Evolutionary conservation across 2,888 invertebrate genomes (phyloP).

Genomic region (Oasisia sp.): DNA sequence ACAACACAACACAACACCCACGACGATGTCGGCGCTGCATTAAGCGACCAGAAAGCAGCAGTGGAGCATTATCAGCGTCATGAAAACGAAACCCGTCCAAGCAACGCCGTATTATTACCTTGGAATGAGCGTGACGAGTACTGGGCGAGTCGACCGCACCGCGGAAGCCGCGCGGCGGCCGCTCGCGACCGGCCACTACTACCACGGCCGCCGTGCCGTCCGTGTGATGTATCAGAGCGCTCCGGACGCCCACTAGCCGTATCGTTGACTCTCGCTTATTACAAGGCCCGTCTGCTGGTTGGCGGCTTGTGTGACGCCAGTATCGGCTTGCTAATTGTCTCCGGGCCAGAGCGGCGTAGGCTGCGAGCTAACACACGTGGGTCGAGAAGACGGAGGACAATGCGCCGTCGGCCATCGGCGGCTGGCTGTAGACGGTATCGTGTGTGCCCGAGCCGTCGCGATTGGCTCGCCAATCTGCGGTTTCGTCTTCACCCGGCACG

Average conservation of each 20-base stretch:
- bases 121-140: background rate
- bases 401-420: background rate
- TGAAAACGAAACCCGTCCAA: background rate
- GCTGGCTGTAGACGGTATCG: background rate
- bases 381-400: background rate
- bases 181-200: background rate
- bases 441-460: background rate
- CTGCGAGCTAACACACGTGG: background rate
- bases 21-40: background rate
- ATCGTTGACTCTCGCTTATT: background rate
- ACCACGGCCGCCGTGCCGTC: background rate
- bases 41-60: background rate
- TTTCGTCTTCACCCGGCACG: background rate
- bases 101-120: background rate
- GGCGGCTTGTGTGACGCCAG: background rate
- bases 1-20: no score
- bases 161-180: background rate
- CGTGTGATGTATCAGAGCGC: background rate
- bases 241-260: background rate
- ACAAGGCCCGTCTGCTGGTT: background rate
- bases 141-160: background rate
- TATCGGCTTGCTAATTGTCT: constrained; percentile 11
- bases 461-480: constrained; percentile 5
- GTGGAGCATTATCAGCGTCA: background rate
- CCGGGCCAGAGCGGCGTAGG: background rate